Base-by-base conservation (phyloP, 1,140 invertebrate genomes). In the Drosophila lini region DNA sequence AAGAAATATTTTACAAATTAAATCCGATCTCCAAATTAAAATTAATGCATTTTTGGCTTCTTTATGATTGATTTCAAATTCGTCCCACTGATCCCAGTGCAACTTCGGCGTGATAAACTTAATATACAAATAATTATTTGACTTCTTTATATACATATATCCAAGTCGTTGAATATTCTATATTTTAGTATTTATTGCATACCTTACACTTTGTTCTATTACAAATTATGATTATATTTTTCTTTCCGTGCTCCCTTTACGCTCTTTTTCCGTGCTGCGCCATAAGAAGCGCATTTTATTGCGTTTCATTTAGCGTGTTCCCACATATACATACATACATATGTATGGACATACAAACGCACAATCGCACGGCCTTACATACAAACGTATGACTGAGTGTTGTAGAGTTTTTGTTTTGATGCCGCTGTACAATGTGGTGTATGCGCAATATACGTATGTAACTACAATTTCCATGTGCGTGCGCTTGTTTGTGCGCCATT, bases 281-380 rank as follows among this genome's bases (percentile, higher is more conserved):
- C 81, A 83, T 83, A 84, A 77, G 77, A 80, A 80, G 74, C 77
- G 76, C 81, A 80, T 84, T 83, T 77, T 82, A 84, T 84, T 84
- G 77, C 76, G 73, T 80, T 77, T 83, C 65, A 83, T 82, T 80
- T 73, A 83, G 75, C 57, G 74, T 65, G 47, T 62, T 59, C 58
- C 40, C 55, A 28, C 25, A 28, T 28, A 28, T 22, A 45, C 69
- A 71, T 38, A 13, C 11, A 13, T 48, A 25, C 9, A 7, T 47
- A 28, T 28, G 22, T 48, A 28, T 48, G 7, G 8, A 59, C 62
- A 61, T 15, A 53, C 38, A 56, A 31, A 74, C 44, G 61, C 42
- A 52, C 36, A 63, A 40, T 56, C 36, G 40, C 32, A 58, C 31
- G 8, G 41, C 13, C 22, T 15, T 53, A 41, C 32, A 19, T 22